These are phyloP conservation scores for Leptinotarsa undecemlineata DNA, from an alignment of 1,140 invertebrate species.

Conservation along the genomic window DNA sequence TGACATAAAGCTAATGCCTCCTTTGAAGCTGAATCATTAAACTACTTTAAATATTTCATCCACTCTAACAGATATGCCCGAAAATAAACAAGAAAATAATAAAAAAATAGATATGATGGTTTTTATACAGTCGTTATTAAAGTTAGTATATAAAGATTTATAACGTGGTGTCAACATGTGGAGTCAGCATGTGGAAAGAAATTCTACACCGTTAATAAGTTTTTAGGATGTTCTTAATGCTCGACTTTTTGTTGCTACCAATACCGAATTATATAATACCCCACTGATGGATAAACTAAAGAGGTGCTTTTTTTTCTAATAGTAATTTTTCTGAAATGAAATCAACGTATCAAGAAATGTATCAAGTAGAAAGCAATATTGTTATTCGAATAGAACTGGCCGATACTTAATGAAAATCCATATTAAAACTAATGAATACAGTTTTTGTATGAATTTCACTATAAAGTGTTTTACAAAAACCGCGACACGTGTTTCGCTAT, in stretches of 20 bases:
- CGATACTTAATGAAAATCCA: too few relatives aligned
- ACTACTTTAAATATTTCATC: conserved; percentile 17
- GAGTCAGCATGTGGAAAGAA: conserved; percentile 15
- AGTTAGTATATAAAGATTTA: conserved; percentile 17
- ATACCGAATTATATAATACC: conserved; percentile 7
- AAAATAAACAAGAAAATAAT: conserved; percentile 15
- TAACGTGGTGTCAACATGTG: conserved; percentile 15
- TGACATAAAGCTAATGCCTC: conserved; percentile 9
- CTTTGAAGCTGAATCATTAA: conserved; percentile 15
- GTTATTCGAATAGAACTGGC: too few relatives aligned
- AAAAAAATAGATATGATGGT: conserved; percentile 14
- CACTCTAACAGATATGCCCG: conserved; percentile 7
- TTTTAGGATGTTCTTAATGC: neutral
- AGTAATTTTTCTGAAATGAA: too few relatives aligned
- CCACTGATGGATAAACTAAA: neutral
- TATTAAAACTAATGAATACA: too few relatives aligned
- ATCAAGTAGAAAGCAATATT: too few relatives aligned
- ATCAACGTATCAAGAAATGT: too few relatives aligned
- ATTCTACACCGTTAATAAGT: conserved; percentile 15
- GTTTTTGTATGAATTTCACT: too few relatives aligned
- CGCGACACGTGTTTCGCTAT: too few relatives aligned
- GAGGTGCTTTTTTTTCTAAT: too few relatives aligned
- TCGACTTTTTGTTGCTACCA: neutral
- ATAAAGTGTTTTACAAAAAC: too few relatives aligned
- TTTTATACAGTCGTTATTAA: conserved; percentile 15